phyloP scores from a whole-genome alignment of 2,113 vertebrate species.

The Microtus pennsylvanicus region DNA sequence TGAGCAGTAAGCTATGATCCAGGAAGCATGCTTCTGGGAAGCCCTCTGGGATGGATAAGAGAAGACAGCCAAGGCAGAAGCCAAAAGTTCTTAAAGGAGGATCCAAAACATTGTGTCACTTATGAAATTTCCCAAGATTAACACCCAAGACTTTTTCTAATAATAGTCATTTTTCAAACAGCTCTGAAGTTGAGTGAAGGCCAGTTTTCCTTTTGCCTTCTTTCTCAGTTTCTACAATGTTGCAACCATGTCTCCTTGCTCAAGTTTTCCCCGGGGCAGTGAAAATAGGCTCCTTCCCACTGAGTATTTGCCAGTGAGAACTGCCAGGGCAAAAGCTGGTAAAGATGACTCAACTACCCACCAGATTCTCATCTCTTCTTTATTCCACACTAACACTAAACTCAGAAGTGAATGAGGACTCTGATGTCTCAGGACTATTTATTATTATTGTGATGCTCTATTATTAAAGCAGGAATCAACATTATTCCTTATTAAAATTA shows the following conservation, averaged over 20 bases:
- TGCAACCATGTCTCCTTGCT: conserved; percentile 33
- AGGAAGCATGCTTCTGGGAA: background rate
- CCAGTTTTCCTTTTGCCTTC: conserved; percentile 53
- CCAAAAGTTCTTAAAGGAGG: background rate
- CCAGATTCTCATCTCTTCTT: background rate
- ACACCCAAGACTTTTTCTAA: background rate
- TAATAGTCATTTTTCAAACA: background rate
- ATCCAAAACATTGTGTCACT: background rate
- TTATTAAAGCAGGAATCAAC: background rate
- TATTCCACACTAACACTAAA: background rate
- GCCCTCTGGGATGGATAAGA: background rate
- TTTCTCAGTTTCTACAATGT: conserved; percentile 42
- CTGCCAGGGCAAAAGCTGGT: background rate
- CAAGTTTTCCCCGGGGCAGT: background rate
- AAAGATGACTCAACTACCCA: background rate
- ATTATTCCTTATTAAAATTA: too few species aligned
- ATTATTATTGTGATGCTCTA: too few species aligned
- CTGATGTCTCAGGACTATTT: background rate
- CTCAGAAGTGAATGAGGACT: background rate
- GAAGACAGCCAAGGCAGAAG: background rate
- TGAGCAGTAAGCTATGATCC: background rate
- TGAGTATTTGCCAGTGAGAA: background rate
- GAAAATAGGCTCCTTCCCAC: conserved; percentile 1
- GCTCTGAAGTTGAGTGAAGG: background rate
- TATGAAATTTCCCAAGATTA: background rate